Evolutionary conservation across 2,888 invertebrate species (phyloP), one percentile per base, ranked within the genome.

Genomic region (Rotaria socialis): DNA sequence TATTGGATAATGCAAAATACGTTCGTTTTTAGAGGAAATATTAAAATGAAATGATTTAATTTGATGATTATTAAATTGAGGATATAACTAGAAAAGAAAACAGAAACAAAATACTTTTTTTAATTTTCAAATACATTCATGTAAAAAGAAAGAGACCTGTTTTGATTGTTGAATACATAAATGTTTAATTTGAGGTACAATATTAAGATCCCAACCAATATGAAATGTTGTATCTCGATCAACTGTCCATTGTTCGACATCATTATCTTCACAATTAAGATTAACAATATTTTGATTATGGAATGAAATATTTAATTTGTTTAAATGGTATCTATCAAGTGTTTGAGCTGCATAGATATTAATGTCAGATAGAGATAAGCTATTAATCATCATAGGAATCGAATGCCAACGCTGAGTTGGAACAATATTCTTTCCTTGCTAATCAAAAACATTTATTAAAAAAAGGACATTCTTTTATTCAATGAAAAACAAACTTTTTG

Each of bases 181-280:
- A 14, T 80, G 47, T n/a, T 80, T 47, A 2, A 47, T 22, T 47
- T 80, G n/a, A 47, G 43, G 43, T 47, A 80, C 47, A 11, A 80
- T 80, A 80, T 80, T 47, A 24, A 80, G 47, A 80, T 80, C 80
- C 80, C 80, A 80, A n/a, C 80, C 80, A 47, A 80, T 80, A 35
- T 80, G 80, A 80, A 80, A 80, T 24, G 80, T n/a, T n/a, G 80
- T 80, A n/a, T 80, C 80, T 47, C 10, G n/a, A 47, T 80, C 80
- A 24, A 80, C 80, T 16, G 80, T 80, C 47, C 47, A 80, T 80
- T 80, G 80, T 80, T 80, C 80, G n/a, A 80, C 14, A n/a, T 80
- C 47, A 41, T 47, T n/a, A 6, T 80, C n/a, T 80, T n/a, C 8
- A 47, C 24, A 14, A n/a, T 47, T 47, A 47, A 47, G 47, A 80